These are phyloP conservation scores for Coendou prehensilis DNA, from an alignment of 2,797 vertebrate genomes.

Conservation along the genomic window DNA sequence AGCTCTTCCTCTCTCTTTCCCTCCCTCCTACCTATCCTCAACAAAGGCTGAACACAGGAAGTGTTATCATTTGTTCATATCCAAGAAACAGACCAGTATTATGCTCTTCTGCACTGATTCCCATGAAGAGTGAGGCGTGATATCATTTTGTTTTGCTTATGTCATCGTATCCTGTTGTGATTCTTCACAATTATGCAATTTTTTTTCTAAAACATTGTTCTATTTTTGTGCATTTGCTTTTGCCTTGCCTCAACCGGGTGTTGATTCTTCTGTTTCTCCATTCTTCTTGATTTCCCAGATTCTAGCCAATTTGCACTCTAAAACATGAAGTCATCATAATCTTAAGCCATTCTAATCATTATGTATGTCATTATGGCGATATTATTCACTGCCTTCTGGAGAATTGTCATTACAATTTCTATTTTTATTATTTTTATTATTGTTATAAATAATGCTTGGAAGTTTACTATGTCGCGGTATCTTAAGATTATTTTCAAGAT, in stretches of 20 bases:
- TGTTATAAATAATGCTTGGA: neutral
- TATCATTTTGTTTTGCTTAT: neutral
- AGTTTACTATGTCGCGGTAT: neutral
- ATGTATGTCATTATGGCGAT: neutral
- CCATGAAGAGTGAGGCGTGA: neutral
- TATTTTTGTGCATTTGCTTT: neutral
- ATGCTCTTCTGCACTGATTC: neutral
- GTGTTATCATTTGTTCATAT: neutral
- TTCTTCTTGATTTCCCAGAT: neutral
- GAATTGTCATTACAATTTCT: neutral
- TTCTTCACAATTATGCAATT: constrained; percentile 18
- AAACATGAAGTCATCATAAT: neutral
- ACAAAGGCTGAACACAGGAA: neutral
- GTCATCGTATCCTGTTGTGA: neutral
- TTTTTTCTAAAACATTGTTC: neutral
- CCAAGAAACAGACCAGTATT: neutral
- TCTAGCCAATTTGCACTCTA: neutral
- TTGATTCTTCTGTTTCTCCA: neutral
- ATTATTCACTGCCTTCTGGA: neutral
- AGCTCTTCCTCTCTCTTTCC: neutral
- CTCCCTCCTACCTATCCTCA: neutral
- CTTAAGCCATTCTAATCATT: neutral
- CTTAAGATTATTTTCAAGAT: neutral
- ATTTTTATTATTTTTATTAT: neutral
- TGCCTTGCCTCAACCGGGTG: neutral